Evolutionary conservation across 2,113 vertebrate species (phyloP).

Genomic region (Nymphicus hollandicus): DNA sequence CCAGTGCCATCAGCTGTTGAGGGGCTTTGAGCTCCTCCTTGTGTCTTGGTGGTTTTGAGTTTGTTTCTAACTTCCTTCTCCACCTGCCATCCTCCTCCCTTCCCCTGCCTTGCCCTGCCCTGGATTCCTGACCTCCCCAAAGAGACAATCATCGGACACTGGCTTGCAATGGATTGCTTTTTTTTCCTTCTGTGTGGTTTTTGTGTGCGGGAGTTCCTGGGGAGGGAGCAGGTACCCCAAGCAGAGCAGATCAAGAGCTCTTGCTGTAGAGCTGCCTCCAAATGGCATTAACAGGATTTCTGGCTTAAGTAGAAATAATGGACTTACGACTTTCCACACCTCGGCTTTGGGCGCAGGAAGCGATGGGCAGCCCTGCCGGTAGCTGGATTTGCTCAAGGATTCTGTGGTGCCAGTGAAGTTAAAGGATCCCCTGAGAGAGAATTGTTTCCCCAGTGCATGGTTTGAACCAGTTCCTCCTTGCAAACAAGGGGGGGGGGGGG

Average conservation of each 20-base stretch:
- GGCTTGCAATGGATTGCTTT: conserved; percentile 48
- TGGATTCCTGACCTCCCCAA: conserved; percentile 24
- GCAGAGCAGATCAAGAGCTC: neutral
- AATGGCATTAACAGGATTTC: conserved; percentile 45
- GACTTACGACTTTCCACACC: conserved; percentile 18
- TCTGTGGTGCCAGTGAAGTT: neutral
- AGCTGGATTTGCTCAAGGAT: conserved; percentile 13
- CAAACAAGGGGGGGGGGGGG: neutral
- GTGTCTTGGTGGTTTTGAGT: conserved; percentile 15
- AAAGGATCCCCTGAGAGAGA: conserved; percentile 6
- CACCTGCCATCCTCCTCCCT: neutral
- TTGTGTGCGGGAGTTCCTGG: neutral
- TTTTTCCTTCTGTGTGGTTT: neutral
- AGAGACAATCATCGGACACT: conserved; percentile 47
- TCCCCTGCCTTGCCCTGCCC: neutral
- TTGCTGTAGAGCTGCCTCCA: conserved; percentile 25
- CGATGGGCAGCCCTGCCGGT: neutral
- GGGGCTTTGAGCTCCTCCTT: conserved; percentile 9
- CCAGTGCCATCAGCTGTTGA: conserved; percentile 96
- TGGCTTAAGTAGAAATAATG: conserved; percentile 47
- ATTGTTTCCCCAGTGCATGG: conserved; percentile 2
- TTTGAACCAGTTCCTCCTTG: conserved; percentile 11
- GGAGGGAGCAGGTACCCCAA: neutral
- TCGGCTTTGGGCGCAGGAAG: neutral
- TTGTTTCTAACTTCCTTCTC: conserved; percentile 13